Base-by-base conservation (phyloP, 1,140 invertebrate species). In the Drosophila carrolli region DNA sequence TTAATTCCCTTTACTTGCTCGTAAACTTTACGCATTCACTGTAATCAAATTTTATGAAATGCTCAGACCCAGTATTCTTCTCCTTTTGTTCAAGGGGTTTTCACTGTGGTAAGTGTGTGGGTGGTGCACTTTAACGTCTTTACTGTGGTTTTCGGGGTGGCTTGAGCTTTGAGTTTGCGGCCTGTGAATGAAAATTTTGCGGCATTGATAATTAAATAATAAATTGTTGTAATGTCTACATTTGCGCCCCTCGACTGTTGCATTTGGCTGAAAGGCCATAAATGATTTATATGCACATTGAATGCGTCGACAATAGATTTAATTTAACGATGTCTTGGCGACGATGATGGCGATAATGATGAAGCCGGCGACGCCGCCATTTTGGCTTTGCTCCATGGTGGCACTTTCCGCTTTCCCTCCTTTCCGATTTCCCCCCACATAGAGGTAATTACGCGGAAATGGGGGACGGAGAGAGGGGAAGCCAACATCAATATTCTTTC, bases 21-120 rank as follows among this genome's bases (percentile, higher is more conserved):
- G 81, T 83, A 83, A 83, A 83, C 75, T 83, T 83, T 83, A 83
- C 80, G 81, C 81, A 83, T 83, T 83, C 80, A 67, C 80, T 83
- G 81, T 83, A 83, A 83, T 83, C 81, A 83, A 83, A 83, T 83
- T 82, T 78, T 83, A 83, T 83, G 80, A 83, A 83, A 83, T 83
- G 71, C 75, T 83, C 53, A 51, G 44, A 27, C 47, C 71, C 51
- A 53, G 46, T 56, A 48, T 59, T 43, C 41, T 38, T 38, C 46
- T 27, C n/a, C 44, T 56, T 57, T 62, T 57, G 50, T 77, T 74
- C 41, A 43, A 61, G 46, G 16, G 48, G 37, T 19, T 29, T 62
- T 54, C 40, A 55, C 51, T 57, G 19, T 44, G 53, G 37, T 40
- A 14, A 19, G 37, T 40, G 23, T 27, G 58, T 46, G 38, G 19